Percentiles rank a stretch among this genome's conserved stretches.
Evolutionary conservation across 92 coral and sea anemone genomes (phyloP).

Genomic region (Nematostella vectensis): DNA sequence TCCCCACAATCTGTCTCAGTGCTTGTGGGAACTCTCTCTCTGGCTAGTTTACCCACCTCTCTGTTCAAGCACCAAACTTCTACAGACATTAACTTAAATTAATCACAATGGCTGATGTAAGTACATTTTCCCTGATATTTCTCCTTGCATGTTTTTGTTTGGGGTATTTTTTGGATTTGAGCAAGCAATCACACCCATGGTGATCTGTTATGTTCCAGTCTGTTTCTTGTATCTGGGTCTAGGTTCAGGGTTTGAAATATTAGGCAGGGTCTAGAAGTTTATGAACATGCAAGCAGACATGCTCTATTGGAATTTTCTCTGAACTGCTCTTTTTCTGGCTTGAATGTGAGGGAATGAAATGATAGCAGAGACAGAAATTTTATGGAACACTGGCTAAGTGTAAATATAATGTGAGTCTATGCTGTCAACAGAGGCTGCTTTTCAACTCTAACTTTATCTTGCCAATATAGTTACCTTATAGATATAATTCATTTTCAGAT

Average conservation of each 20-base stretch:
- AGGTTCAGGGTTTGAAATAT: neutral
- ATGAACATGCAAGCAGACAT: neutral
- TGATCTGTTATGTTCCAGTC: constrained; percentile 1
- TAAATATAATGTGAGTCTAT: no score
- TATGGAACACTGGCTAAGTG: no score
- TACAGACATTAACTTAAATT: neutral
- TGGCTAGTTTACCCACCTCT: neutral
- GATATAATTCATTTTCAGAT: no score
- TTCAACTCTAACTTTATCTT: no score
- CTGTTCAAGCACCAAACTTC: no score
- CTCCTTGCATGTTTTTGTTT: neutral
- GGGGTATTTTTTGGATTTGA: neutral
- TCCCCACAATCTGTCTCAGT: constrained; percentile 9
- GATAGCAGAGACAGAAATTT: neutral
- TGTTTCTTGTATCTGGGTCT: constrained; percentile 5
- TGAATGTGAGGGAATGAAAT: neutral
- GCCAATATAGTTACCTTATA: no score
- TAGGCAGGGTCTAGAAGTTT: neutral
- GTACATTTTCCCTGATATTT: neutral
- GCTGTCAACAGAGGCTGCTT: no score
- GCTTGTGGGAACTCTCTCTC: constrained; percentile 12
- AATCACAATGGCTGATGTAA: neutral
- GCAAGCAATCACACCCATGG: constrained; percentile 1
- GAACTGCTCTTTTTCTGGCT: neutral
- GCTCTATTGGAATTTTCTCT: no score